A percentile compares a stretch with the other conserved stretches of the same genome.
phyloP scores from a whole-genome alignment of 1,140 invertebrate genomes.

The Aporrectodea caliginosa region DNA sequence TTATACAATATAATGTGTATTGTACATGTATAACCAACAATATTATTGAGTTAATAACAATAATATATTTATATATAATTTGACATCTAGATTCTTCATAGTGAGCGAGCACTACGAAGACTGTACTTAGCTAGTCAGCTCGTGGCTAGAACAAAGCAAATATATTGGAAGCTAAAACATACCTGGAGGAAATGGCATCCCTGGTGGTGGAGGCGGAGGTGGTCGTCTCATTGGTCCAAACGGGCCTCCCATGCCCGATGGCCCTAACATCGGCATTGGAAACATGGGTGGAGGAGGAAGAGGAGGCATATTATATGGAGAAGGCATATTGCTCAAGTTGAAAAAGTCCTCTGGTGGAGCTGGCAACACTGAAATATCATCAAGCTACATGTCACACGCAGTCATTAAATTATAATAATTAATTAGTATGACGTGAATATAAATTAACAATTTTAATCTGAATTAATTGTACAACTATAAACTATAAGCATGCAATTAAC shows the following conservation, averaged over 20 bases:
- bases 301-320: not conserved
- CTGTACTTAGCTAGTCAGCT: not conserved
- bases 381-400: too few species aligned
- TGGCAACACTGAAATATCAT: not conserved
- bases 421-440: too few species aligned
- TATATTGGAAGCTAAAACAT: too few species aligned
- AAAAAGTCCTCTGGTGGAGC: not conserved
- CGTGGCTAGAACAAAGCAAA: too few species aligned
- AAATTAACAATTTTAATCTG: not conserved
- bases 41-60: not conserved
- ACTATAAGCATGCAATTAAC: not conserved
- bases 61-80: not conserved
- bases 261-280: not conserved
- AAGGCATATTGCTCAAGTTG: not conserved
- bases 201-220: not conserved
- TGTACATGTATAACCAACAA: not conserved
- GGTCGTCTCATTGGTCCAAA: not conserved
- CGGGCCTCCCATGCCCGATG: not conserved
- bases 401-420: too few species aligned
- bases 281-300: not conserved
- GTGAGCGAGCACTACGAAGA: not conserved
- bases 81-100: not conserved
- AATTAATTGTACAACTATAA: slow-evolving; percentile 14
- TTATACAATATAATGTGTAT: too few species aligned
- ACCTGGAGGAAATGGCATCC: not conserved